Base-by-base conservation (phyloP, 2,888 invertebrate species). In the Tenodera sinensis region DNA sequence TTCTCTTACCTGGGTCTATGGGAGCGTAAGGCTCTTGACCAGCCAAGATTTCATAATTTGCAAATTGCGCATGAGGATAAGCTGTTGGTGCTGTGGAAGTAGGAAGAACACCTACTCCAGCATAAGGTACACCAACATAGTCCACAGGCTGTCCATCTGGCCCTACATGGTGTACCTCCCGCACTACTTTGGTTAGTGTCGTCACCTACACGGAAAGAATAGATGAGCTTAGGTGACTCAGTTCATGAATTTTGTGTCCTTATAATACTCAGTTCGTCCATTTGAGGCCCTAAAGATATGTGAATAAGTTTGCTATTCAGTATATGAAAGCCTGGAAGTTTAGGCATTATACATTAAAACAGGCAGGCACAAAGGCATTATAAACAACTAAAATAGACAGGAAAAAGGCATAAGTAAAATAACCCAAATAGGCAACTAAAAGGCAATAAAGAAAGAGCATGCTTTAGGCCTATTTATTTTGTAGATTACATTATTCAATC, bases 181-280 rank as follows among this genome's bases (percentile, higher is more conserved):
- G 94, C 84, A 96, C 95, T 85, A 96, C 95, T 93, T 96, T 96
- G 89, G 96, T 96, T 90, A 96, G 95, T 71, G 96, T 96, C 90
- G 96, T 96, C 92, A 96, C 96, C 95, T 96, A 94, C 27, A 83
- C 85, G 20, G 54, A 71, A 71, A 71, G 0, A 25, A 71, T 1
- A 71, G 42, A 71, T 71, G 4, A 4, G 6, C 20, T 71, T 15
- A 25, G 54, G 20, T 20, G 1, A 42, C 42, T 71, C 4, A 71
- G 54, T 71, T 71, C 25, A 71, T 71, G 15, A 71, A 1, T 71
- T 71, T 12, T 42, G 9, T 42, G 12, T 12, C 42, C 12, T 42
- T 42, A 1, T 42, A 42, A 42, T 42, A 42, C 0, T 30, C 1
- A 42, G 42, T 42, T 12, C 12, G 42, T 42, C 42, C 12, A 34